Percentiles rank a stretch among this genome's conserved stretches.
phyloP scores from a whole-genome alignment of 2,797 vertebrate genomes.

The Enoplosus armatus region DNA sequence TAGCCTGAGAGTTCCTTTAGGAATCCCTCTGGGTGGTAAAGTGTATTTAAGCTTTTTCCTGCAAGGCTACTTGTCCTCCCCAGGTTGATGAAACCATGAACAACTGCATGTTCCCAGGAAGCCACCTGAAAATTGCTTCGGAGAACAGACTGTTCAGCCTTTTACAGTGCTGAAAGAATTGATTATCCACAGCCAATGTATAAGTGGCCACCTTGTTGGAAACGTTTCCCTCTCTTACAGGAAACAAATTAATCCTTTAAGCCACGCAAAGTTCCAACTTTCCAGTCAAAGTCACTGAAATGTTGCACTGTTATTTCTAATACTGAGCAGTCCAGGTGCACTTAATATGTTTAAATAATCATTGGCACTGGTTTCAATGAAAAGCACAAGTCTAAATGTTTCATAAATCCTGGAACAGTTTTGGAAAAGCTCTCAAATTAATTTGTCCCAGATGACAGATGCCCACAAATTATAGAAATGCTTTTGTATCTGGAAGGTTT shows the following conservation, averaged over 20 bases:
- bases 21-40: not conserved
- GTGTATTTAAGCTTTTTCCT: not conserved
- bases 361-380: not conserved
- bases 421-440: slow-evolving; percentile 14
- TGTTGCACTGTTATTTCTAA: not conserved
- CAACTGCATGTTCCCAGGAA: not conserved
- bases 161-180: slow-evolving; percentile 1
- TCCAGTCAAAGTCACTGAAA: not conserved
- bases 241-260: not conserved
- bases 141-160: not conserved
- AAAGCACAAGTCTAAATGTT: slow-evolving; percentile 29
- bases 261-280: not conserved
- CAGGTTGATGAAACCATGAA: slow-evolving; percentile 11
- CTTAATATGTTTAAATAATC: slow-evolving; percentile 7
- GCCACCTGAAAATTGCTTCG: slow-evolving; percentile 2
- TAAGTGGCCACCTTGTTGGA: not conserved
- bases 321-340: not conserved
- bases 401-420: slow-evolving; percentile 4
- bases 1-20: not conserved
- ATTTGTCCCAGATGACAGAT: slow-evolving; percentile 7
- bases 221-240: not conserved
- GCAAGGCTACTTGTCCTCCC: not conserved
- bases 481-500: slow-evolving; percentile 24
- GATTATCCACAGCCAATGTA: not conserved
- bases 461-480: slow-evolving; percentile 1